Conservation (phyloP, 30 jellyfish, hydroid and myxozoan species). For the Aurelia aurita complex sp. Pacific region DNA sequence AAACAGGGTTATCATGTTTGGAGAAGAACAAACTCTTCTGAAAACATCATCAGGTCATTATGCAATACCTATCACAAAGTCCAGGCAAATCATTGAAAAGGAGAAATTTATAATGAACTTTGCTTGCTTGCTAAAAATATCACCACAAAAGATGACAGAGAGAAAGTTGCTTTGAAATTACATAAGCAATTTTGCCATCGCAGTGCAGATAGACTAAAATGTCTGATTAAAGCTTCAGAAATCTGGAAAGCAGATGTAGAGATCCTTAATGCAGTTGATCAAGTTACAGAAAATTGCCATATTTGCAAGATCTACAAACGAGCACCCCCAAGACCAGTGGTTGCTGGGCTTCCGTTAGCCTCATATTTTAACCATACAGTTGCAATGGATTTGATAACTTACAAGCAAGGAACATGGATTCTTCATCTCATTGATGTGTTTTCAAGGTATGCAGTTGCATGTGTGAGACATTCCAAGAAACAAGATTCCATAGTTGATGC, state of each 20-base stretch:
- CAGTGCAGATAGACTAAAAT: slow-evolving; percentile 12
- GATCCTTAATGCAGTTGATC: background rate
- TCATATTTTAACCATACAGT: slow-evolving; percentile 12
- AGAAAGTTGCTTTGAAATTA: background rate
- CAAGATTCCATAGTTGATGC: no score
- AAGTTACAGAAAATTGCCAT: background rate
- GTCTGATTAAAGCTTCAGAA: slow-evolving; percentile 11
- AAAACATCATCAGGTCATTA: slow-evolving; percentile 46
- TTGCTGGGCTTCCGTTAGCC: slow-evolving; percentile 19
- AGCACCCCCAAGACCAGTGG: slow-evolving; percentile 34
- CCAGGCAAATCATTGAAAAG: slow-evolving; percentile 17
- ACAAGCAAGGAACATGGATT: no score
- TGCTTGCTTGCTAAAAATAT: background rate
- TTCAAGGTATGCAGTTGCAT: background rate
- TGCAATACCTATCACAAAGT: slow-evolving; percentile 33
- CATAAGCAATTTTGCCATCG: slow-evolving; percentile 44
- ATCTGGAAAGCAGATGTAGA: background rate
- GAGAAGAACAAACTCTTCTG: slow-evolving; percentile 8
- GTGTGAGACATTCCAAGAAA: no score
- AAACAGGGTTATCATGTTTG: slow-evolving; percentile 36
- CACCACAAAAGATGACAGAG: no score
- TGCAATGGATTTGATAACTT: no score
- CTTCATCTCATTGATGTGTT: no score
- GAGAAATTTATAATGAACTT: slow-evolving; percentile 31
- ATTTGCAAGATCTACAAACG: slow-evolving; percentile 31